Base-by-base conservation (phyloP, 2,113 vertebrate species). In the Centropristis striata region DNA sequence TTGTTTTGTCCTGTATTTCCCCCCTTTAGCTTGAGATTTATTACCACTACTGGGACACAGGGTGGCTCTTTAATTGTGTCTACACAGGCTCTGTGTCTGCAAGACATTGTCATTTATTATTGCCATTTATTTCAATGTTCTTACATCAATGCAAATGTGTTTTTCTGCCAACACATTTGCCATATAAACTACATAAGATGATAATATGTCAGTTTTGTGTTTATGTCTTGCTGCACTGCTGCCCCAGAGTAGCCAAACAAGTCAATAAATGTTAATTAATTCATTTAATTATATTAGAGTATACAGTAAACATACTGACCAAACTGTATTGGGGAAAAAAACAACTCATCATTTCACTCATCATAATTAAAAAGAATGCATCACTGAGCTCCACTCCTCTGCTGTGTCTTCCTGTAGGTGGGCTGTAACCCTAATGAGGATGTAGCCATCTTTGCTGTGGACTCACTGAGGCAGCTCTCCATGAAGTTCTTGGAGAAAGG, bases 401-500 rank as follows among this genome's bases (percentile, higher is more conserved):
- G 10, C 5, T 44, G 51, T 61, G 21, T 61, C 10, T 32, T 54
- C 27, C 12, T 75, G 0, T 37, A 99, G 98, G 98, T 99, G 85
- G 98, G 98, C 80, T 99, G 98, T 86, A 99, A 98, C 80, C 97
- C 97, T 47, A 99, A 98, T n/a, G 98, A 99, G 91, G 98, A 99
- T 41, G 97, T 99, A 0, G 98, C 98, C 83, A 98, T 99, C 81
- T 99, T 99, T 92, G 98, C 98, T 1, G 97, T 99, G 75, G 98
- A 99, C 86, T 99, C 98, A 0, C 88, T 99, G 88, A 94, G 98
- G 82, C 98, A 99, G 32, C 96, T 99, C 27, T 99, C 98, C 67
- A 99, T 99, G 98, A 99, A 99, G 88, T 99, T 99, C 86, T 93
- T 99, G 82, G 98, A 99, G 91, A 99, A 99, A 88, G 98, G 98